These are phyloP conservation scores for Acleris holmiana DNA, from an alignment of 2,888 invertebrate species.

Conservation along the genomic window DNA sequence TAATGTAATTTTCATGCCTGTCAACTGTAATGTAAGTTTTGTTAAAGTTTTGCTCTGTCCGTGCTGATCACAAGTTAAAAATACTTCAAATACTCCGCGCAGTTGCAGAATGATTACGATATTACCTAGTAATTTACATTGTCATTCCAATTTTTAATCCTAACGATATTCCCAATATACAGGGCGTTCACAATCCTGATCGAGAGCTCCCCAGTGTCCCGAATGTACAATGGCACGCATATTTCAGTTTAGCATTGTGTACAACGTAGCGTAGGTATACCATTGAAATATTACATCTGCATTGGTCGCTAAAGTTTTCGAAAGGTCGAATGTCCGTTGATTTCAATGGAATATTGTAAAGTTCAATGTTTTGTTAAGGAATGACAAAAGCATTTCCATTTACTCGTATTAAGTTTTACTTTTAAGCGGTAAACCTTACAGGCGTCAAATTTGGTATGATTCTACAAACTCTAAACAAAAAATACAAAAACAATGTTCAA, in stretches of 20 bases:
- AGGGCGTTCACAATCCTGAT: slow-evolving; percentile 24
- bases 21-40: too few relatives aligned
- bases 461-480: too few relatives aligned
- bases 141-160: slow-evolving; percentile 26
- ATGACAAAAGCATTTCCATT: too few relatives aligned
- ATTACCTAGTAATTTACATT: not conserved
- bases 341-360: not conserved
- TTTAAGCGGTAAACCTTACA: too few relatives aligned
- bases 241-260: slow-evolving; percentile 32
- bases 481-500: too few relatives aligned
- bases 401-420: too few relatives aligned
- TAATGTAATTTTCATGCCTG: too few relatives aligned
- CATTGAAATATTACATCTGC: slow-evolving; percentile 35
- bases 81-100: too few relatives aligned
- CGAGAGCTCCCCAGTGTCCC: slow-evolving; percentile 24
- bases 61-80: too few relatives aligned
- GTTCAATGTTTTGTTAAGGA: not conserved
- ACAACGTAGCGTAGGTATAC: slow-evolving; percentile 11
- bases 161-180: slow-evolving; percentile 28
- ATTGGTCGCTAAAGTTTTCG: slow-evolving; percentile 11
- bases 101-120: too few relatives aligned
- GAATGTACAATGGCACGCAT: slow-evolving; percentile 29
- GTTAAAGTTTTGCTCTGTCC: too few relatives aligned
- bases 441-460: too few relatives aligned
- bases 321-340: not conserved